Percentiles rank a stretch among this genome's conserved stretches.
Evolutionary conservation across 1,140 invertebrate genomes (phyloP).

Genomic region (Episyrphus balteatus): DNA sequence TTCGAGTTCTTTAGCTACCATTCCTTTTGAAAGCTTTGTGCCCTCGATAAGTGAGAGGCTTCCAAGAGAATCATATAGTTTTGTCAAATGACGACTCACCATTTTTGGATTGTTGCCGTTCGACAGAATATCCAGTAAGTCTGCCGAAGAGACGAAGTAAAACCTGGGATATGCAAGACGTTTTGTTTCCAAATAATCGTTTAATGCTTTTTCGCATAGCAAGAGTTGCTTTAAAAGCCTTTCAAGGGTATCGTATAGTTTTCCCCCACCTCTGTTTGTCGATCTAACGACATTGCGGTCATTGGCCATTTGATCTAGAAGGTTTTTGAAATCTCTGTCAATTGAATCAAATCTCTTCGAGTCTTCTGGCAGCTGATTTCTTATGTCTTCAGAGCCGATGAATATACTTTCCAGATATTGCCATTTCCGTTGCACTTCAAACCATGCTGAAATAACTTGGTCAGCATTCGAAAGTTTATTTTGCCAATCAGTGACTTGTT

Average conservation of each 20-base stretch:
- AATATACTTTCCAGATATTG: constrained; percentile 92
- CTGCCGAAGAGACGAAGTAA: constrained; percentile 89
- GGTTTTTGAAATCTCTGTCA: constrained; percentile 68
- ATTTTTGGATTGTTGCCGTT: constrained; percentile 84
- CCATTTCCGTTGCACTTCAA: constrained; percentile 91
- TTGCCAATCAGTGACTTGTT: constrained; percentile 82
- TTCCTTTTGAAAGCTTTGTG: constrained; percentile 43
- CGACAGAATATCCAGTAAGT: constrained; percentile 88
- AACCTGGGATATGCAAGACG: constrained; percentile 85
- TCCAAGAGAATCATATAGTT: constrained; percentile 85
- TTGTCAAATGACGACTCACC: constrained; percentile 76
- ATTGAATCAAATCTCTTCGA: constrained; percentile 81
- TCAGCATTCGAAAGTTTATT: constrained; percentile 79
- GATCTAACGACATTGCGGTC: constrained; percentile 72
- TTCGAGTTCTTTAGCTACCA: constrained; percentile 79
- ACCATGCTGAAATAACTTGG: constrained; percentile 72
- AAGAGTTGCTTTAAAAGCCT: constrained; percentile 59
- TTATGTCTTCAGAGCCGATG: constrained; percentile 89
- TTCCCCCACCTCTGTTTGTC: constrained; percentile 63
- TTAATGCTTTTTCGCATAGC: constrained; percentile 86
- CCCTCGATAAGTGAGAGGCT: constrained; percentile 62
- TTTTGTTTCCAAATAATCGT: constrained; percentile 92
- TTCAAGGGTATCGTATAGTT: constrained; percentile 68
- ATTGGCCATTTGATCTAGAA: constrained; percentile 39
- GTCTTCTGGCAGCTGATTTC: constrained; percentile 82